Conservation (phyloP, 1,140 invertebrate species). For the Vanessa tameamea region DNA sequence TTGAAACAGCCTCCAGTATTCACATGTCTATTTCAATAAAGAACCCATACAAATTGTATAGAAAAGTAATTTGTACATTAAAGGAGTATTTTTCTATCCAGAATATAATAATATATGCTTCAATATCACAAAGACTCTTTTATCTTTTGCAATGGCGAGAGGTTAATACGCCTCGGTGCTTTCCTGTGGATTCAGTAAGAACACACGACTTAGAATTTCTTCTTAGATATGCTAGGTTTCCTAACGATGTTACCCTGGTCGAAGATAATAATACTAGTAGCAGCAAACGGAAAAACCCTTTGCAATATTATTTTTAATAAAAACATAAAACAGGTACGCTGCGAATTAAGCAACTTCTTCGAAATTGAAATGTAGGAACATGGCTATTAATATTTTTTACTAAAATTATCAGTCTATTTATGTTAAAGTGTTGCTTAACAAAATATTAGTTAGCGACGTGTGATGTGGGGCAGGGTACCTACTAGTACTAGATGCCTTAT, state of each 20-base stretch:
- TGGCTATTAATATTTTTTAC: no score
- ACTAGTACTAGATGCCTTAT: no score
- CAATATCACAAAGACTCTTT: neutral
- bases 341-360: no score
- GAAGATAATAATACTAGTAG: neutral
- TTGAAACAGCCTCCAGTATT: neutral
- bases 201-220: neutral
- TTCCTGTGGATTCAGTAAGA: neutral
- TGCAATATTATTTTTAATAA: no score
- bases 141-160: neutral
- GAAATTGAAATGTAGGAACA: no score
- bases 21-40: neutral
- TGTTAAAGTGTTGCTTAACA: no score
- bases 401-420: no score
- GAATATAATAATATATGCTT: neutral
- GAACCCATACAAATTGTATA: neutral
- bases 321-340: no score
- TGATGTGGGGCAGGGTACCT: no score
- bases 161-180: conserved; percentile 1
- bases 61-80: neutral
- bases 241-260: neutral
- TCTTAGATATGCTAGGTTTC: neutral
- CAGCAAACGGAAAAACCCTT: neutral
- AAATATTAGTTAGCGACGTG: no score
- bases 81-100: neutral